Conservation (phyloP, 2,797 vertebrate genomes). For the Hoplostethus atlanticus region DNA sequence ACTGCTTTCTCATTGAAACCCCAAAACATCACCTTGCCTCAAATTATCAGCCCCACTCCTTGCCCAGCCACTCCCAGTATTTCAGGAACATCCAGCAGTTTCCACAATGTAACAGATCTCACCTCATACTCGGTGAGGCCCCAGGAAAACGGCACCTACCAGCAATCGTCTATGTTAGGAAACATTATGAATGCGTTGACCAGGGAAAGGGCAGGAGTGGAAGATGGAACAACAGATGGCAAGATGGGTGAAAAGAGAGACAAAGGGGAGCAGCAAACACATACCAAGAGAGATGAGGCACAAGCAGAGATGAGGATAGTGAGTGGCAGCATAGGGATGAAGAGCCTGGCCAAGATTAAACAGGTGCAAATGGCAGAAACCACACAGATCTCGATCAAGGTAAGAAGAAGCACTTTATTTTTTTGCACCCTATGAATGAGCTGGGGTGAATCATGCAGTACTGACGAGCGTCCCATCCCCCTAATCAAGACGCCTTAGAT, state of each 20-base stretch:
- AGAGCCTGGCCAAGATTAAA: conserved; percentile 50
- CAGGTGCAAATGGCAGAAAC: conserved; percentile 25
- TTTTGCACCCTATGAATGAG: neutral
- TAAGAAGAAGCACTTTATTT: conserved; percentile 13
- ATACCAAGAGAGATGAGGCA: neutral
- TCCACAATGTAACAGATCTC: conserved; percentile 7
- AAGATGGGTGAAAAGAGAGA: neutral
- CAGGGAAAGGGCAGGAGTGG: neutral
- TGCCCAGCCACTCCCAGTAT: neutral
- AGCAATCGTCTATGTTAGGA: neutral
- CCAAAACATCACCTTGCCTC: neutral
- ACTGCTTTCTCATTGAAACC: neutral
- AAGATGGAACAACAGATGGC: neutral
- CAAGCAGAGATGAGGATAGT: neutral
- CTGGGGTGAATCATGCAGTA: neutral
- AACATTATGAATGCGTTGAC: accelerated
- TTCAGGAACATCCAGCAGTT: neutral
- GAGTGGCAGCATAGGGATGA: conserved; percentile 7
- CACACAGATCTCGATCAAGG: conserved; percentile 65
- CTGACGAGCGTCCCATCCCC: too few species aligned
- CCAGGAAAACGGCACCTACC: neutral
- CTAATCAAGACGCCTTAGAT: too few species aligned
- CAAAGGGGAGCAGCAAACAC: neutral
- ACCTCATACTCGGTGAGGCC: neutral
- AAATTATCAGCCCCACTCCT: neutral